Evolutionary conservation across 1,140 invertebrate species (phyloP).

Genomic region (Caenorhabditis inopinata): DNA sequence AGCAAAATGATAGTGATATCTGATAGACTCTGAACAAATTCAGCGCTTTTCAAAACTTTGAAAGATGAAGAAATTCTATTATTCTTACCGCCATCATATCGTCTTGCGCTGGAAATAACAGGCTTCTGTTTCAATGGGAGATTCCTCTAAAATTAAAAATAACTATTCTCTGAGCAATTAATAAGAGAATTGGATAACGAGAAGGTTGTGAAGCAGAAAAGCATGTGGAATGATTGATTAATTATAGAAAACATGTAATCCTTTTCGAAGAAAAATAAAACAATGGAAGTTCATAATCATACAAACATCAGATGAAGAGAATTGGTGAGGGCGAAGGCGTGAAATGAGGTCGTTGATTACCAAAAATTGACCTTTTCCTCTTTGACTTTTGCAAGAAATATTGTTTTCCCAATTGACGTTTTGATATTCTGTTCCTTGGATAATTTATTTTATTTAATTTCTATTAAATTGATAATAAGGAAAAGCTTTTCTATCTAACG

Average conservation of each 20-base stretch:
- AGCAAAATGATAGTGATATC: too few species aligned
- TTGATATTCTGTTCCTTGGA: too few species aligned
- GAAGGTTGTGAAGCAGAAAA: not conserved
- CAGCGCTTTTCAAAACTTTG: too few species aligned
- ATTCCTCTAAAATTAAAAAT: not conserved
- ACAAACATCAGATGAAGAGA: not conserved
- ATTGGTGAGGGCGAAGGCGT: not conserved
- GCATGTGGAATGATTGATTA: constrained; percentile 8
- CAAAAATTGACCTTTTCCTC: too few species aligned
- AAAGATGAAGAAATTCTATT: not conserved
- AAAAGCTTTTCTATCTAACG: too few species aligned
- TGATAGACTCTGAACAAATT: too few species aligned
- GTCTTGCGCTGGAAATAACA: not conserved
- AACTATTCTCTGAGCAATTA: not conserved
- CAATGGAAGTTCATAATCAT: not conserved
- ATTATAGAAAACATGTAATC: not conserved
- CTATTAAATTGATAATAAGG: too few species aligned
- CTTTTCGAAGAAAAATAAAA: not conserved
- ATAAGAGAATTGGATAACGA: not conserved
- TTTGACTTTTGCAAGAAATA: too few species aligned
- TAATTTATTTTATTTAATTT: too few species aligned
- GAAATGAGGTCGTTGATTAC: not conserved
- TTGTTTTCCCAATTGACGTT: too few species aligned
- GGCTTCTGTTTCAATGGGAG: not conserved
- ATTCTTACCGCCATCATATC: not conserved